Conservation (phyloP, 1,140 invertebrate genomes). For the Drosophila neocordata region DNA sequence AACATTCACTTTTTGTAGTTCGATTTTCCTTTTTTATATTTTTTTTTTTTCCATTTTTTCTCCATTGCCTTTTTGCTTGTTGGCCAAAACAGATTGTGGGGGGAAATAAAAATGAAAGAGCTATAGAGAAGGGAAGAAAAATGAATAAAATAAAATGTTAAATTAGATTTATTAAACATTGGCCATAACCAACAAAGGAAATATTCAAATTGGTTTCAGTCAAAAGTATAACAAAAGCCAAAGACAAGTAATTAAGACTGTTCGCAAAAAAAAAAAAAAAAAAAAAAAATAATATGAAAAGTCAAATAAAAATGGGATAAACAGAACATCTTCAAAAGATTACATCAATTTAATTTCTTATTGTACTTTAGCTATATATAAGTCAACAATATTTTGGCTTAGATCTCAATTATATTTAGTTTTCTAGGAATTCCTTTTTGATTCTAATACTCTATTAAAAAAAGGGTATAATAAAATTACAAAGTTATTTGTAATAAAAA, state of each 20-base stretch:
- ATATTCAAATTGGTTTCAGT: background rate
- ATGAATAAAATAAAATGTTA: background rate
- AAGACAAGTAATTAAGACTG: background rate
- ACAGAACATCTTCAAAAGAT: background rate
- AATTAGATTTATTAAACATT: conserved; percentile 17
- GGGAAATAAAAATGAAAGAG: background rate
- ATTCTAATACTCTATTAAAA: too few relatives aligned
- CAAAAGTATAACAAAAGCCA: background rate
- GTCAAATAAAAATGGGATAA: too few relatives aligned
- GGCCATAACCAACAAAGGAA: conserved; percentile 1
- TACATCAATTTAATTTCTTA: background rate
- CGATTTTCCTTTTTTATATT: background rate
- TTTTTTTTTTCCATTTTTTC: background rate
- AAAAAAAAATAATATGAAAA: background rate
- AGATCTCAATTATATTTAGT: background rate
- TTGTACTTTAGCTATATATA: background rate
- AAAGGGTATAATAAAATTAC: too few relatives aligned
- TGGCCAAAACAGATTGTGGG: background rate
- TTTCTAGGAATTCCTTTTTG: too few relatives aligned
- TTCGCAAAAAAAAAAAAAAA: background rate
- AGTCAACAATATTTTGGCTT: too few relatives aligned
- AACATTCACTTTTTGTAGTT: background rate
- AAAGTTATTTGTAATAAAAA: too few relatives aligned
- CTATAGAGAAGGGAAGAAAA: background rate
- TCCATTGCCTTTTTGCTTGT: background rate